phyloP scores from a whole-genome alignment of 2,113 vertebrate species.

The Oriolus oriolus region DNA sequence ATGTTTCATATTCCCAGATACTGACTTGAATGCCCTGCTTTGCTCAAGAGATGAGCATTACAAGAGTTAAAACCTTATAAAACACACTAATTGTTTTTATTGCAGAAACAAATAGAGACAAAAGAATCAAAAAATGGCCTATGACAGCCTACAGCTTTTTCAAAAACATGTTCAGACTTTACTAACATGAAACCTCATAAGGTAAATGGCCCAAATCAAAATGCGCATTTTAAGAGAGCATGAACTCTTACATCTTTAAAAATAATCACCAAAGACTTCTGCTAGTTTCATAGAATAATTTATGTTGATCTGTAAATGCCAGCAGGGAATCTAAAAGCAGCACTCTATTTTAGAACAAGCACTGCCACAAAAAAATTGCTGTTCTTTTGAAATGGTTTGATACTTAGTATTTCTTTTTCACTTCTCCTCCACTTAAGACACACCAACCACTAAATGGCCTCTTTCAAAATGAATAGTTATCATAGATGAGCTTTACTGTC shows the following conservation, averaged over 20 bases:
- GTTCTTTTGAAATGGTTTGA: not conserved
- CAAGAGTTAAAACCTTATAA: not conserved
- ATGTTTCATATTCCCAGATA: not conserved
- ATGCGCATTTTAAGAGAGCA: not conserved
- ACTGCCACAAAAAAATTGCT: not conserved
- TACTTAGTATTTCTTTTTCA: not conserved
- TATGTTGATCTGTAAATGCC: not conserved
- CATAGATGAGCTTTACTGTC: not conserved
- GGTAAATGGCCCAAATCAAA: not conserved
- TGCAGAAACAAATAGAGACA: not conserved
- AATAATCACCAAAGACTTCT: conserved; percentile 15
- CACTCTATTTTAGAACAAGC: not conserved
- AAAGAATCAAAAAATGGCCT: not conserved
- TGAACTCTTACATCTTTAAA: not conserved
- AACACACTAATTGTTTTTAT: not conserved
- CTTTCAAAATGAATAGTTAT: not conserved
- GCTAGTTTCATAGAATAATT: not conserved
- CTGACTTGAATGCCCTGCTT: not conserved
- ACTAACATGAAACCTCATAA: not conserved
- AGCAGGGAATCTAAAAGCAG: conserved; percentile 10
- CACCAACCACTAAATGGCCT: not conserved
- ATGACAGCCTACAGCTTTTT: not conserved
- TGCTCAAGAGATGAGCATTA: not conserved
- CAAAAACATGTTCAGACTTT: not conserved
- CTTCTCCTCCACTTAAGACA: not conserved